These are phyloP conservation scores for Anableps anableps DNA, from an alignment of 2,797 vertebrate species.

Conservation along the genomic window DNA sequence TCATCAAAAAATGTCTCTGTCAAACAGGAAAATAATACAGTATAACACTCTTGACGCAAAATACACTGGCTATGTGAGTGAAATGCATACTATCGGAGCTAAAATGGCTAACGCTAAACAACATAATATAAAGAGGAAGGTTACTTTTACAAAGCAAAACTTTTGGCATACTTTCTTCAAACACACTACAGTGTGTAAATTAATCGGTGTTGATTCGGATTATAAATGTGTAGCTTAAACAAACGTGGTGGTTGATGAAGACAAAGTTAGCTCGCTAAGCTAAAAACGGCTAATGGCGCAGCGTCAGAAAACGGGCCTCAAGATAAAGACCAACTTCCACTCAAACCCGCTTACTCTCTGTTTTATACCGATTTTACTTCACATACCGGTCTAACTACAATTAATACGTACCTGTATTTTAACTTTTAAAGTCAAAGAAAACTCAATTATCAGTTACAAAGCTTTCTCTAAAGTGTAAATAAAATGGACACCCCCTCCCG, in stretches of 20 bases:
- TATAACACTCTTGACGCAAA: neutral
- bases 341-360: rapidly evolving
- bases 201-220: rapidly evolving
- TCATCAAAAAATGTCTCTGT: neutral
- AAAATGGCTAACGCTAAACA: neutral
- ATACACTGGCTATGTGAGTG: neutral
- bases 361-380: rapidly evolving
- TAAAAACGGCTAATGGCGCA: conserved; percentile 68
- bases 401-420: conserved; percentile 56
- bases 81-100: neutral
- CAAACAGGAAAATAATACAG: neutral
- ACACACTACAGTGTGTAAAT: neutral
- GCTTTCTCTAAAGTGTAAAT: conserved; percentile 66
- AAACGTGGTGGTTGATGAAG: neutral
- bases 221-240: neutral
- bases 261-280: conserved; percentile 46
- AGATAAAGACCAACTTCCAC: neutral
- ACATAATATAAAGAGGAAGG: neutral
- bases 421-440: conserved; percentile 32
- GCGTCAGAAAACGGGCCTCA: conserved; percentile 54
- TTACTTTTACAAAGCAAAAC: neutral
- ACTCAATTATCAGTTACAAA: conserved; percentile 24
- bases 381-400: rapidly evolving
- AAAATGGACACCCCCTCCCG: conserved; percentile 77
- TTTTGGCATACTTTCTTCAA: neutral